Evolutionary conservation across 2,113 vertebrate species (phyloP).

Genomic region (Tautogolabrus adspersus): DNA sequence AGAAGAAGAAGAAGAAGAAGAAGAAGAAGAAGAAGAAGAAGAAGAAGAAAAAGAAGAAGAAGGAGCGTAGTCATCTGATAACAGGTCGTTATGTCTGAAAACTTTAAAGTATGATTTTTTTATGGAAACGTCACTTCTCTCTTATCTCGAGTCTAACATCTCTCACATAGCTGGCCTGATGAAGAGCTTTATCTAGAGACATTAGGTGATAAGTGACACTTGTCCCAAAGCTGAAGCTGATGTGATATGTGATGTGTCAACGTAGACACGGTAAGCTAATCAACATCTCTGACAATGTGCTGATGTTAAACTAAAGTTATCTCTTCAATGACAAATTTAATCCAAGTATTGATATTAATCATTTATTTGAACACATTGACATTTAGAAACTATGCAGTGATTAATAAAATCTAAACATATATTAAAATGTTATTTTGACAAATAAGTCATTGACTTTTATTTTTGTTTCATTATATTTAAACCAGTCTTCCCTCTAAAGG

Average conservation of each 20-base stretch:
- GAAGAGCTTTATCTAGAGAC: slow-evolving; percentile 1
- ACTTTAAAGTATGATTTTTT: background rate
- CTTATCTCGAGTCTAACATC: background rate
- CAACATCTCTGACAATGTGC: background rate
- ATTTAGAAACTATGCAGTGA: too few species aligned
- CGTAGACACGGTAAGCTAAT: background rate
- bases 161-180: background rate
- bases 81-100: too few species aligned
- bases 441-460: too few species aligned
- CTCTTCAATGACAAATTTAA: background rate
- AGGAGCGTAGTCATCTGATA: background rate
- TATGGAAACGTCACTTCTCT: background rate
- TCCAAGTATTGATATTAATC: too few species aligned
- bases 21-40: background rate
- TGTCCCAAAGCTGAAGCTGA: background rate
- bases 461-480: too few species aligned
- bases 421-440: too few species aligned
- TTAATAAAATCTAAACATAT: too few species aligned
- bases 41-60: background rate
- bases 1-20: background rate
- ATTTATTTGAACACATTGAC: too few species aligned
- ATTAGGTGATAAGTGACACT: slow-evolving; percentile 4
- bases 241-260: background rate
- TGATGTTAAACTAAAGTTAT: slow-evolving; percentile 9
- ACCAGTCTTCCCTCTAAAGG: too few species aligned